Base-by-base conservation (phyloP, 1,140 invertebrate genomes). In the Drosophila tsacasi region DNA sequence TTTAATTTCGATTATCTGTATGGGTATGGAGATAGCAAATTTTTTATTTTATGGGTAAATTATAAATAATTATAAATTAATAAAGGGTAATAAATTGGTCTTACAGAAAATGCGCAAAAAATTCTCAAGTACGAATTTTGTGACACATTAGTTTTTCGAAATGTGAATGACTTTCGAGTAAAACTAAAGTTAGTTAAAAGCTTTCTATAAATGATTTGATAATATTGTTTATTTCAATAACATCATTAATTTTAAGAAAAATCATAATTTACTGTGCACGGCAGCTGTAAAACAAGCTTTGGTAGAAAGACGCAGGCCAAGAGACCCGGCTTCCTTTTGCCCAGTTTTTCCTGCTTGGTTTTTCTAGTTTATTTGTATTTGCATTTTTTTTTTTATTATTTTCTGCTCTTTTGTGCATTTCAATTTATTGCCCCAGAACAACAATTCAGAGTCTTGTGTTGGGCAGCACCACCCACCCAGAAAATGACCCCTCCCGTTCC, bases 231-330 rank as follows among this genome's bases (percentile, higher is more conserved):
- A 32, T 12, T 32, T 32, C 3, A 30, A 0, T 9, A 30, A 3
- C 32, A 32, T 30, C 8, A 0, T 32, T 32, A 12, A 10, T 35
- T 35, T 35, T 4, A 35, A 35, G 0, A 35, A 4, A 35, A 13
- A 35, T 7, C 5, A 21, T 35, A 55, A 2, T 37, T 37, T 8
- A 15, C 27, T 10, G 55, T 62, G 63, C 32, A 63, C 5, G 5
- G 12, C 58, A 23, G 82, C 78, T 85, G 76, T 79, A 79, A 79
- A 62, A 79, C 61, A 37, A 83, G 80, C 74, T 79, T 39, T 46
- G 66, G 66, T 40, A 47, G 37, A 82, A 58, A 50, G 44, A 60
- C 67, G n/a, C 37, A 42, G 46, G 30, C 67, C 54, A 72, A 73
- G 66, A 60, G 52, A 60, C 52, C 54, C 54, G 69, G 37, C 66